phyloP scores from a whole-genome alignment of 2,113 vertebrate species.

The Macaca nemestrina region DNA sequence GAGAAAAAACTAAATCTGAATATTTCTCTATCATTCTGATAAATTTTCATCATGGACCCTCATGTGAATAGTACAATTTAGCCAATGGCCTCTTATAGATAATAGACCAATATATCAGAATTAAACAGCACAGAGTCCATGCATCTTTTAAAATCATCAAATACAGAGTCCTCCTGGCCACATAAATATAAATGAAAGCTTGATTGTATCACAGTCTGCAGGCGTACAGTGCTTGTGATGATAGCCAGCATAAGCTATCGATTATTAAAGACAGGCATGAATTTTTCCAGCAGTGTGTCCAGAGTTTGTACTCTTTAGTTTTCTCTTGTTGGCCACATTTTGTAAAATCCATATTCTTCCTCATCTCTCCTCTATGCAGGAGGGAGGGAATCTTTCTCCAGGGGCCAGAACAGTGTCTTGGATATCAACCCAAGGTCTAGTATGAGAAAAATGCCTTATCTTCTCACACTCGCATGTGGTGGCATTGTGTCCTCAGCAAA shows the following conservation, averaged over 20 bases:
- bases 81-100: constrained; percentile 80
- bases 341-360: constrained; percentile 15
- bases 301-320: constrained; percentile 47
- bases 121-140: constrained; percentile 76
- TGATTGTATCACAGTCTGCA: constrained; percentile 79
- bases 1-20: constrained; percentile 73
- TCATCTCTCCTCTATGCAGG: neutral
- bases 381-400: neutral
- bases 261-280: constrained; percentile 78
- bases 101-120: constrained; percentile 83
- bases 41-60: constrained; percentile 76
- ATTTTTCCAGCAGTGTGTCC: constrained; percentile 65
- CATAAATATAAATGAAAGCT: constrained; percentile 84
- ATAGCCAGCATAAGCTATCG: constrained; percentile 76
- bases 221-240: constrained; percentile 50
- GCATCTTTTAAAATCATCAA: constrained; percentile 83
- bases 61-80: constrained; percentile 73
- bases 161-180: constrained; percentile 77
- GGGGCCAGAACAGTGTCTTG: neutral
- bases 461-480: neutral
- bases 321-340: constrained; percentile 37
- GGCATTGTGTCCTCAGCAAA: neutral
- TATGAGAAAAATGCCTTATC: neutral
- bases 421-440: neutral
- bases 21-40: constrained; percentile 77